Base-by-base conservation (phyloP, 1,140 invertebrate genomes). In the Anastrepha obliqua region DNA sequence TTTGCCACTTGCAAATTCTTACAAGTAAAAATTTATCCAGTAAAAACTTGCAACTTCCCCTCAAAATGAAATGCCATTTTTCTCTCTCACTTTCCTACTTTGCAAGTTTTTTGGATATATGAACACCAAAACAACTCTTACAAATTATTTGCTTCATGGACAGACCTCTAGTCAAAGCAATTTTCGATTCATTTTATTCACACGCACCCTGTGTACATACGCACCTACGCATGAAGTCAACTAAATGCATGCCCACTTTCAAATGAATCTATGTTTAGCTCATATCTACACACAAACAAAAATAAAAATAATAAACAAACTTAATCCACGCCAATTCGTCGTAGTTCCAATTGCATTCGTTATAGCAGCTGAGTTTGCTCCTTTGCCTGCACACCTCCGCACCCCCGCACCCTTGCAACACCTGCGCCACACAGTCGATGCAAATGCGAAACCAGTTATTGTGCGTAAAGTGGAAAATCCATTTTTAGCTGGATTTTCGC, bases 381-480 rank as follows among this genome's bases (percentile, higher is more conserved):
- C 74, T 81, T 81, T 7, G 20, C 47, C 47, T 7, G 20, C 47
- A 47, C 47, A 20, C 47, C 13, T 13, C 44, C 42, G 13, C 70
- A 55, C 74, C 17, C 74, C 74, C 74, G 20, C 47, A 39, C 47
- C 15, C 44, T 47, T 11, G 29, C 74, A 81, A 81, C 74, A 20
- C 44, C 7, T 8, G 15, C 39, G 20, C 11, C 17, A n/a, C 74
- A 2, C 2, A 8, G 47, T 20, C 6, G 44, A 55, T 81, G 74
- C 47, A 20, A 51, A 55, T 55, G 17, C 47, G 44, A 81, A 81
- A 81, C 74, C 74, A 81, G 74, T 81, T 81, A 55, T 81, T 81
- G 7, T 81, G 74, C 74, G 74, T 81, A 55, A 29, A 81, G 17
- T 81, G 74, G 47, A 81, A 81, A 81, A 81, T 81, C n/a, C 47